Conservation (phyloP, 2,113 vertebrate genomes). For the Prionailurus bengalensis region DNA sequence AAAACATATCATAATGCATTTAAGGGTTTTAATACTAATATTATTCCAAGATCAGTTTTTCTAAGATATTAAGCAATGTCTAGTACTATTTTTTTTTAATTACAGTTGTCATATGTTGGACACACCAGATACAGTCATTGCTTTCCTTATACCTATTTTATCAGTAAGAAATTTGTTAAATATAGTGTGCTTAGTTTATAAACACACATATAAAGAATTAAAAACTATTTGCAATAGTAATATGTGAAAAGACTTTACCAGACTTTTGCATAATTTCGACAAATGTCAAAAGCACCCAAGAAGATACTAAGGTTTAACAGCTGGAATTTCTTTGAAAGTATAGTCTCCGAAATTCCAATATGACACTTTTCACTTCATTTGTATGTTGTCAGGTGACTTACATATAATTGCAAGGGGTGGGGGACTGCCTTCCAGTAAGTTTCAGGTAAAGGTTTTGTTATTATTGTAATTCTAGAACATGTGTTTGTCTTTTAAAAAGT, state of each 20-base stretch:
- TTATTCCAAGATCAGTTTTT: not conserved
- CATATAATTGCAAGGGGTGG: not conserved
- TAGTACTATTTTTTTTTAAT: not conserved
- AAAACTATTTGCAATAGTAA: not conserved
- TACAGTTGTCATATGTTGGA: not conserved
- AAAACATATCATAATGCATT: not conserved
- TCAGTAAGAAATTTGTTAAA: not conserved
- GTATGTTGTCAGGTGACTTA: not conserved
- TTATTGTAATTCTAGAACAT: not conserved
- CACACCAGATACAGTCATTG: not conserved
- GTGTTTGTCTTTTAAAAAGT: not conserved
- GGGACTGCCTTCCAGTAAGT: not conserved
- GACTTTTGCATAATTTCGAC: not conserved
- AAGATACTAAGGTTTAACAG: not conserved
- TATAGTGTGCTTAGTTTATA: not conserved
- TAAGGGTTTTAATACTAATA: not conserved
- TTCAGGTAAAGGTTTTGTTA: not conserved
- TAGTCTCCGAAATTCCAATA: not conserved
- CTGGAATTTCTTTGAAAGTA: slow-evolving; percentile 3
- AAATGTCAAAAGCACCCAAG: not conserved
- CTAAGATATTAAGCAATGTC: not conserved
- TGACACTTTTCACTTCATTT: not conserved
- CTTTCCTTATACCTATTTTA: not conserved
- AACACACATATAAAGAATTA: not conserved
- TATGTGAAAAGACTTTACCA: not conserved